These are phyloP conservation scores for Rousettus madagascariensis DNA, from an alignment of 2,797 vertebrate species.

Conservation along the genomic window DNA sequence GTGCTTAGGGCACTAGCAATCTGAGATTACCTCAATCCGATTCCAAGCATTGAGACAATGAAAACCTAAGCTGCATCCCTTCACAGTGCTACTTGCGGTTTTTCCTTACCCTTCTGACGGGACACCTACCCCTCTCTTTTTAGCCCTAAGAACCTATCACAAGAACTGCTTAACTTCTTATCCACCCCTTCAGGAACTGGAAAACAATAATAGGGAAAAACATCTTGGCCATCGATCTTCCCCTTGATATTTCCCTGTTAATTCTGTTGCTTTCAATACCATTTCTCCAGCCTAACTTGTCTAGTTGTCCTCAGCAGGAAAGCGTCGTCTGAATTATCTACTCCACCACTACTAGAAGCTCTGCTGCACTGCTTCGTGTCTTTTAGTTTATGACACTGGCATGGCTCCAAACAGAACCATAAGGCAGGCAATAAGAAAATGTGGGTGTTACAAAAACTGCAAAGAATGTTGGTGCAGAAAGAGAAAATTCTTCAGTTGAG, in stretches of 20 bases:
- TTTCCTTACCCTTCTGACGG: neutral
- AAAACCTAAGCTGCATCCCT: neutral
- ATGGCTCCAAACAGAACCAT: neutral
- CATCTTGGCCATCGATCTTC: neutral
- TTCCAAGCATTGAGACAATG: neutral
- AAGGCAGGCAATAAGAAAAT: conserved; percentile 38
- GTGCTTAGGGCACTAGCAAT: neutral
- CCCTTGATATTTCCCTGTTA: neutral
- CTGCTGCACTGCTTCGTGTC: neutral
- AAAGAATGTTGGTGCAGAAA: neutral
- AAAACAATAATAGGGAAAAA: neutral
- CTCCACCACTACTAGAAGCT: neutral
- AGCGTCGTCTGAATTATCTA: neutral
- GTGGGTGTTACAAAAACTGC: conserved; percentile 27
- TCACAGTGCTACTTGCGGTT: neutral
- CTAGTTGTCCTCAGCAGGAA: neutral
- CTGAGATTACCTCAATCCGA: neutral
- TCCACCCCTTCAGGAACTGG: neutral
- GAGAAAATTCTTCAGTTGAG: conserved; percentile 21
- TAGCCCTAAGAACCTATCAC: neutral
- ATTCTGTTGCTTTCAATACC: neutral
- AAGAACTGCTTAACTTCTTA: neutral
- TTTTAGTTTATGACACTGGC: conserved; percentile 26
- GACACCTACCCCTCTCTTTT: neutral
- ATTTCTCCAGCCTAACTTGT: neutral